Evolutionary conservation across 37 sponge, comb jelly and placozoan species (phyloP), one percentile per base, ranked within the genome.

Genomic region (Haliclona indistincta): DNA sequence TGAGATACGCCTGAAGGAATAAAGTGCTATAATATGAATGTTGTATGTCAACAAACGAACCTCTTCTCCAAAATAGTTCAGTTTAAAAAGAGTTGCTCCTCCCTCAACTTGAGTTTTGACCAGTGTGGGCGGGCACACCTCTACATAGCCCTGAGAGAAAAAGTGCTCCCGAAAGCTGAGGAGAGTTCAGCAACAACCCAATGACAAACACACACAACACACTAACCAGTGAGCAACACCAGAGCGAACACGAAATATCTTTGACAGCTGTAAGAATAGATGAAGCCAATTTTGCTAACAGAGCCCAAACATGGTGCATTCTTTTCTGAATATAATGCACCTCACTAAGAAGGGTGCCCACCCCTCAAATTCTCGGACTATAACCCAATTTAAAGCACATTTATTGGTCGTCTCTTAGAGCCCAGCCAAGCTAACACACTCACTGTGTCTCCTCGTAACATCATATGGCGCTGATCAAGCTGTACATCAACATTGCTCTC

Each of bases 101-200:
- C 99, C 99, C 58, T 98, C 99, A 23, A 95, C 96, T 51, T 98
- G 99, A 13, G 96, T 95, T 72, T 98, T 90, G 11, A 93, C 94
- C 58, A 98, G 44, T 0, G 96, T 95, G 73, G 99, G 99, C 35
- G 99, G 99, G 13, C 94, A 30, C 51, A 94, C 97, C 88, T 98
- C 96, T 32, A 92, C 83, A 79, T 98, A 98, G 43, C 93, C 94
- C 33, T 79, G 63, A 54, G 72, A 83, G 75, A 94, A 98, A 63
- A 90, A 98, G 44, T 98, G 99, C 3, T 95, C 94, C 22, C 96
- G 56, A 66, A 98, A 95, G 67, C 86, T 84, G 63, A 28, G 37
- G 38, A 44, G 47, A 60, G 55, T 10, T 7, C 38, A 79, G 39
- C 10, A 32, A 63, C 13, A 63, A n/a, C 7, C 28, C 23, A 0